These are phyloP conservation scores for Notarius lentiginosus DNA, from an alignment of 2,113 vertebrate species.

Conservation along the genomic window DNA sequence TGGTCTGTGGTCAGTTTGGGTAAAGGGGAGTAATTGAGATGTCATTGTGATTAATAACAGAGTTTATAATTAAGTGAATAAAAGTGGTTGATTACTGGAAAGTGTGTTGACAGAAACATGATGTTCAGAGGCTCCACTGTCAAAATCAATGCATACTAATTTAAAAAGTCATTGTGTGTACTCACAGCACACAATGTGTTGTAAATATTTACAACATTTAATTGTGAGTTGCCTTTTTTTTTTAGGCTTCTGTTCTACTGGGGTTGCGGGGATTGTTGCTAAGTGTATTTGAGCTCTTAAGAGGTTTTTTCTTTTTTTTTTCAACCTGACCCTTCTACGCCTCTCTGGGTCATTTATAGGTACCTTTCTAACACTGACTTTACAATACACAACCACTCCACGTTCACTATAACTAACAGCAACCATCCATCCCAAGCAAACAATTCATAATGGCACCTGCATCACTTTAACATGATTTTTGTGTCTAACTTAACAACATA, in stretches of 20 bases:
- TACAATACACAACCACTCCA: conserved; percentile 9
- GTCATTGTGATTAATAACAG: conserved; percentile 25
- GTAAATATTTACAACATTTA: background rate
- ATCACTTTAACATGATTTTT: background rate
- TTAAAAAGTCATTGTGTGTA: background rate
- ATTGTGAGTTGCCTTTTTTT: background rate
- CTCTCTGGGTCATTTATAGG: background rate
- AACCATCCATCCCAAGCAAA: conserved; percentile 30
- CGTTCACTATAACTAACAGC: conserved; percentile 25
- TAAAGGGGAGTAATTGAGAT: background rate
- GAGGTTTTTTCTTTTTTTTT: background rate
- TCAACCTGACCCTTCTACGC: background rate
- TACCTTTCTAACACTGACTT: conserved; percentile 18
- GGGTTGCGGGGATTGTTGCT: background rate
- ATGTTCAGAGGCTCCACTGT: background rate
- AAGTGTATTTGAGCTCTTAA: background rate
- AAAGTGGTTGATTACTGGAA: conserved; percentile 3
- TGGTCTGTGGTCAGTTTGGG: conserved; percentile 13
- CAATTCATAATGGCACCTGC: conserved; percentile 17
- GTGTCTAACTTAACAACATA: background rate
- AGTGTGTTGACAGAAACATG: conserved; percentile 2
- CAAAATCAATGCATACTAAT: background rate
- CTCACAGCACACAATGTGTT: too few species aligned
- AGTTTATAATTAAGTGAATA: background rate
- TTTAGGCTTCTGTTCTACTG: background rate